These are phyloP conservation scores for Chelonoidis abingdonii DNA, from an alignment of 2,113 vertebrate species.

Conservation along the genomic window DNA sequence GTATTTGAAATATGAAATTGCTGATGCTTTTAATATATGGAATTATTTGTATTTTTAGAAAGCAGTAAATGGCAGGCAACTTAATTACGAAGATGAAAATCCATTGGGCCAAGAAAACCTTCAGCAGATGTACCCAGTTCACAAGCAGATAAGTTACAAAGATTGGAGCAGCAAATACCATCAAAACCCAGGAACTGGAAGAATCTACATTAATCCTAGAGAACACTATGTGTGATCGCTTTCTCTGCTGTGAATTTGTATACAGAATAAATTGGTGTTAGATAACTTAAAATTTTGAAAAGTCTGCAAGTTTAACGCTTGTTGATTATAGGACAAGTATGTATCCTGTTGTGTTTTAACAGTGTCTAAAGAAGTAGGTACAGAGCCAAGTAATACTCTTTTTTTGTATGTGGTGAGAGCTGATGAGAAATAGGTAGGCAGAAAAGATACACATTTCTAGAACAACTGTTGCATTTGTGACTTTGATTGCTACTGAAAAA, in stretches of 20 bases:
- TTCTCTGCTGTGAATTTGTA: neutral
- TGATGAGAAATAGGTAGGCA: neutral
- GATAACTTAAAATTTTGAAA: neutral
- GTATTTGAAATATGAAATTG: neutral
- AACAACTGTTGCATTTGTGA: slow-evolving; percentile 28
- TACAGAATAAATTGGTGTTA: neutral
- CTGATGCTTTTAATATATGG: slow-evolving; percentile 32
- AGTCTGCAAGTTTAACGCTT: neutral
- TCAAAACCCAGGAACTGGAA: slow-evolving; percentile 31
- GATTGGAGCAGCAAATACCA: slow-evolving; percentile 64
- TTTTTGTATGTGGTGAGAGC: neutral
- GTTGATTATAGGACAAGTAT: neutral
- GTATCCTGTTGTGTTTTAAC: neutral
- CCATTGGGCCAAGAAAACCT: slow-evolving; percentile 52
- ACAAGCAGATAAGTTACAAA: slow-evolving; percentile 67
- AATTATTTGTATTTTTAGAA: slow-evolving; percentile 74
- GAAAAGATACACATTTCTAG: neutral
- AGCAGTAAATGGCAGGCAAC: slow-evolving; percentile 68
- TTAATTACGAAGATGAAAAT: slow-evolving; percentile 65
- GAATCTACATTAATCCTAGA: slow-evolving; percentile 75
- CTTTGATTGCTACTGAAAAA: neutral
- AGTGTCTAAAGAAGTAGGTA: neutral
- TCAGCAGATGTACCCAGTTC: slow-evolving; percentile 71
- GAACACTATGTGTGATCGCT: slow-evolving; percentile 81
- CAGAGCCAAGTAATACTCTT: neutral